A percentile compares a stretch with the other conserved stretches of the same genome.
phyloP scores from a whole-genome alignment of 2,113 vertebrate species.

The Donacobius atricapilla region DNA sequence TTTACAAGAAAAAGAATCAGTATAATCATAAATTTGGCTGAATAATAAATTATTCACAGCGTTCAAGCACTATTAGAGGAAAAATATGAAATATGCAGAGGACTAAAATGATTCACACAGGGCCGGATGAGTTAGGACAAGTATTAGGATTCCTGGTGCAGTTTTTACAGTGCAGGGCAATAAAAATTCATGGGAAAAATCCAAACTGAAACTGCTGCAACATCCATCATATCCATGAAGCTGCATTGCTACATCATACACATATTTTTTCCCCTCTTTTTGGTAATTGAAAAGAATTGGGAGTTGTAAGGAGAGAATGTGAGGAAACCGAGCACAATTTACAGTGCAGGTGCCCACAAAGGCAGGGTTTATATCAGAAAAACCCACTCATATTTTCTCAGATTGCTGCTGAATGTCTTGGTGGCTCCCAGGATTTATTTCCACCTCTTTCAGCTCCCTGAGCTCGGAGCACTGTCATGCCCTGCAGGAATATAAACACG shows the following conservation, averaged over 20 bases:
- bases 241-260: not conserved
- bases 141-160: not conserved
- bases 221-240: not conserved
- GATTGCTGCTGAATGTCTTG: not conserved
- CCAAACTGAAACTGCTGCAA: not conserved
- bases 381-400: not conserved
- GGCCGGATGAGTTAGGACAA: not conserved
- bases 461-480: not conserved
- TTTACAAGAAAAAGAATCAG: not conserved
- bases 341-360: not conserved
- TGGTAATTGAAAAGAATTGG: not conserved
- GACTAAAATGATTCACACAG: not conserved
- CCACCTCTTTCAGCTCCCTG: not conserved
- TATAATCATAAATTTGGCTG: not conserved
- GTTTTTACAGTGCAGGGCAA: not conserved
- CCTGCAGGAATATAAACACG: not conserved
- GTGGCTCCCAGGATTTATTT: not conserved
- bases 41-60: not conserved
- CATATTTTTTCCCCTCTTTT: not conserved
- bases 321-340: not conserved
- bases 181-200: conserved; percentile 9
- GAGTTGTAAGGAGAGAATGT: not conserved
- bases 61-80: not conserved
- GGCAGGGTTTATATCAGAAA: not conserved
- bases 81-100: not conserved